A percentile compares a stretch with the other conserved stretches of the same genome.
phyloP scores from a whole-genome alignment of 1,140 invertebrate species.

The Philotrypesis tridentata region DNA sequence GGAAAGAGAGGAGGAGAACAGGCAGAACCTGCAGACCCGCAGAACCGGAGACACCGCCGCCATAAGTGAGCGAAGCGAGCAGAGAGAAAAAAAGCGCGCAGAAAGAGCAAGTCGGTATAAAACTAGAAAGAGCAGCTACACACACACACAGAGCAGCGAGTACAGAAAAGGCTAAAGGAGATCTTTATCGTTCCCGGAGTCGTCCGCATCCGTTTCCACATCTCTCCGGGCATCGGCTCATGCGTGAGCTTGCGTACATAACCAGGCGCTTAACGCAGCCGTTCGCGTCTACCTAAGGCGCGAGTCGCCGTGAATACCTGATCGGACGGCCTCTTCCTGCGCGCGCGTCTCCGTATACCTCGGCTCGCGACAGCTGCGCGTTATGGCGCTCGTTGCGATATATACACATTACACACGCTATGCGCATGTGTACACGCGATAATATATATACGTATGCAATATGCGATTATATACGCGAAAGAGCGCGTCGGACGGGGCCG shows the following conservation, averaged over 20 bases:
- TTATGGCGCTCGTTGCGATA: background rate
- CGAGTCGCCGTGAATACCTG: background rate
- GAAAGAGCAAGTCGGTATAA: background rate
- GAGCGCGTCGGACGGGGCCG: background rate
- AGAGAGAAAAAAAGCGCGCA: background rate
- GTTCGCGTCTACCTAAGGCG: background rate
- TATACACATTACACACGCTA: background rate
- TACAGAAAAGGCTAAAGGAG: background rate
- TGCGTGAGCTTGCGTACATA: background rate
- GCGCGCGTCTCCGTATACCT: no score
- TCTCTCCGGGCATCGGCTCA: no score
- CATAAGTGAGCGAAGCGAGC: no score
- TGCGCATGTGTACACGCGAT: no score
- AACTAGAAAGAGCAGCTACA: background rate
- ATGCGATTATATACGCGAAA: no score
- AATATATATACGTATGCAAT: no score
- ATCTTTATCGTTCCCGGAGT: background rate
- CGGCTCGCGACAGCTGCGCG: background rate
- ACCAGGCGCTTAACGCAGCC: background rate
- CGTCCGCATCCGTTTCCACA: background rate
- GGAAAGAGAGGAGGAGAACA: no score
- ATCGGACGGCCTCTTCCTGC: conserved; percentile 9
- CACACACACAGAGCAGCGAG: background rate
- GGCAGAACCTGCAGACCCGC: no score
- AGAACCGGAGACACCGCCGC: no score